Evolutionary conservation across 1,140 invertebrate species (phyloP).

Genomic region (Protaetia brevitarsis): DNA sequence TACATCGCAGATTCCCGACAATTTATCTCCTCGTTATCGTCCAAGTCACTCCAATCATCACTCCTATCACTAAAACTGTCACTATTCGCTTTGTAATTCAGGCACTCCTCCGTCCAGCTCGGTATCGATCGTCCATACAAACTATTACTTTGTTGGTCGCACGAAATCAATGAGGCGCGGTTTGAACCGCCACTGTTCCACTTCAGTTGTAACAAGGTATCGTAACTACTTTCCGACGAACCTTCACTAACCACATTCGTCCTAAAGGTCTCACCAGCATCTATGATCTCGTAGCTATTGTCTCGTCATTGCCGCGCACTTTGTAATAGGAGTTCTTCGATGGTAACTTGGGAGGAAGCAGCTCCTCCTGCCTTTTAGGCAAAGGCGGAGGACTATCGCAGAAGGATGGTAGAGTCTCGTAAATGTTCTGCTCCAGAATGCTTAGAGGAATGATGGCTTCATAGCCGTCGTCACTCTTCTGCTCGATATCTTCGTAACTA

Average conservation of each 20-base stretch:
- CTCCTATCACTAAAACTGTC: conserved; percentile 57
- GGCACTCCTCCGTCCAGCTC: conserved; percentile 53
- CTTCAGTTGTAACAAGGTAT: conserved; percentile 19
- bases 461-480: conserved; percentile 35
- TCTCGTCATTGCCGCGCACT: conserved; percentile 31
- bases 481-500: conserved; percentile 31
- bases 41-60: conserved; percentile 66
- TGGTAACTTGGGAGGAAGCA: conserved; percentile 36
- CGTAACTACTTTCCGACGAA: conserved; percentile 43
- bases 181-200: conserved; percentile 51
- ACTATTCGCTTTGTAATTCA: conserved; percentile 48
- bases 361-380: conserved; percentile 32
- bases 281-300: conserved; percentile 46
- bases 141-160: conserved; percentile 65
- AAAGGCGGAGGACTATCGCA: conserved; percentile 25
- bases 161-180: conserved; percentile 56
- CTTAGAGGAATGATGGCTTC: conserved; percentile 26
- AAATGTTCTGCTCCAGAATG: conserved; percentile 36
- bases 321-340: conserved; percentile 32
- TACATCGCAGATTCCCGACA: not conserved
- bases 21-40: conserved; percentile 50
- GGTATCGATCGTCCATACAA: conserved; percentile 58
- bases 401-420: conserved; percentile 38
- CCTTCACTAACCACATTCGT: not conserved
- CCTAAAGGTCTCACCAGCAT: not conserved